Base-by-base conservation (phyloP, 2,888 invertebrate species). In the Slavum lentiscoides region DNA sequence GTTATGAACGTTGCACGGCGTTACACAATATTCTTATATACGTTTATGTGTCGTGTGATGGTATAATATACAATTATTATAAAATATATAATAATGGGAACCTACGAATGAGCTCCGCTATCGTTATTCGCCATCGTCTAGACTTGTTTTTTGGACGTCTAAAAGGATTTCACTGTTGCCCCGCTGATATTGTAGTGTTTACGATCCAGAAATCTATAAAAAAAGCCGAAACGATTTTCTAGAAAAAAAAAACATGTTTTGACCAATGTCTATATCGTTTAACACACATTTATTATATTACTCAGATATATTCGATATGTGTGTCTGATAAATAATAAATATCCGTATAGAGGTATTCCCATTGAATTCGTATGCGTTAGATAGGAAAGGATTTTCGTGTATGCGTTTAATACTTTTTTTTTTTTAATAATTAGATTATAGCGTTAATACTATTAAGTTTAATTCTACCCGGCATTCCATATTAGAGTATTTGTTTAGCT, bases 111-210 rank as follows among this genome's bases (percentile, higher is more conserved):
- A 13, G 13, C 3, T 19, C 6, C 3, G 21, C 23, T 73, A 61
- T 73, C 61, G 49, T 30, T 19, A 73, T 43, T 61, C 21, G 49
- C 23, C 73, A 73, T 73, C 73, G 73, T 73, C 73, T 73, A 73
- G 72, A 73, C 72, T 58, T 6, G 13, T 21, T 6, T 37, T 11
- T 64, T 21, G 23, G 21, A 43, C 23, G 9, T 53, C 53, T 30
- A 69, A 49, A 49, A 43, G 69, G 69, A 69, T 30, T 69, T 69
- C 53, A 19, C 23, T 37, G 67, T 39, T 37, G 3, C n/a, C 30
- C 30, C 43, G 43, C 21, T 53, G 21, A 53, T 30, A 39, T 37
- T 21, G n/a, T 66, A 43, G n/a, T 66, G 11, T 39, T n/a, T 39
- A 66, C 39, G n/a, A 39, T 37, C 6, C 13, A 39, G 2, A 39